Base-by-base conservation (phyloP, 2,888 invertebrate species). In the Amphimallon solstitiale region DNA sequence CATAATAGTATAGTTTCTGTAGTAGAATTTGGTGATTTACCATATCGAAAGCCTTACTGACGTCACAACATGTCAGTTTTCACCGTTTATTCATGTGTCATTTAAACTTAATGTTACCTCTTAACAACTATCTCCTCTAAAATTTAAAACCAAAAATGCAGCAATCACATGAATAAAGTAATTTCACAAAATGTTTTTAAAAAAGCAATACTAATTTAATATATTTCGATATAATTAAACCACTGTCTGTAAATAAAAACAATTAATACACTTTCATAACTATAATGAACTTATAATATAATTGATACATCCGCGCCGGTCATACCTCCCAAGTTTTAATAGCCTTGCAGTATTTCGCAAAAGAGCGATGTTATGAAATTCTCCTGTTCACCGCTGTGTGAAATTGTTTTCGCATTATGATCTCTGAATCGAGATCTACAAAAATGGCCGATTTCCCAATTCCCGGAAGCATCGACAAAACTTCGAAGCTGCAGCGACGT, bases 321-420 rank as follows among this genome's bases (percentile, higher is more conserved):
- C n/a, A n/a, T n/a, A n/a, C n/a, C n/a, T n/a, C n/a, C n/a, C n/a
- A n/a, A n/a, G n/a, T n/a, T n/a, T n/a, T n/a, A n/a, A n/a, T n/a
- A n/a, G n/a, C 17, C 38, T 14, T 2, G 14, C 12, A n/a, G n/a
- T 40, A 6, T 19, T 21, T 29, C 19, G 19, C 10, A 10, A 46
- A 46, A 29, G 23, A 49, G 6, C 12, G 7, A 48, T 12, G 19
- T 38, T 54, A 14, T 21, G 54, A 19, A 54, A 54, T 37, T 34
- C 14, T 1, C 7, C n/a, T 54, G 54, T 40, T 54, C 38, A 38
- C 15, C 5, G 54, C 15, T 37, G 21, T 54, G 54, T 54, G 54
- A 54, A 54, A 54, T 54, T 54, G 21, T 54, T 54, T 38, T 54
- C 40, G 23, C 21, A 54, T 54, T 54, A 37, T 38, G 15, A 6